phyloP scores from a whole-genome alignment of 2,113 vertebrate genomes.

The Bagarius yarrelli region DNA sequence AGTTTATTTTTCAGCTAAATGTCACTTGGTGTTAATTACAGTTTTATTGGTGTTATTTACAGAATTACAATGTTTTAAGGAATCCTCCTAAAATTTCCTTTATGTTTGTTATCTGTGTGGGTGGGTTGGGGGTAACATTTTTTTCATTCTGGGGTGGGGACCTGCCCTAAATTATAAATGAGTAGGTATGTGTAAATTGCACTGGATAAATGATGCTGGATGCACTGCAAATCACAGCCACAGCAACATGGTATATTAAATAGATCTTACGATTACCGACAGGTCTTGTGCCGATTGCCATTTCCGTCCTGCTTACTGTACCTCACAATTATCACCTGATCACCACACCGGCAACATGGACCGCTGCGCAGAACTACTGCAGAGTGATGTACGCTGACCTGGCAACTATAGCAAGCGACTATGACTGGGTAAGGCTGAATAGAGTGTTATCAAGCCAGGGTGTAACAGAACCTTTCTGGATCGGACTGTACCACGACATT shows the following conservation, averaged over 20 bases:
- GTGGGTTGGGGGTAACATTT: too few species aligned
- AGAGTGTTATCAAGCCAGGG: not conserved
- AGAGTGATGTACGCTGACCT: constrained; percentile 13
- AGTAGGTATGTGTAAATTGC: too few species aligned
- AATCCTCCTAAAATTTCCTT: too few species aligned
- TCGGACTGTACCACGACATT: constrained; percentile 29
- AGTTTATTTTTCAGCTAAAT: too few species aligned
- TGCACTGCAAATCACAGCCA: too few species aligned
- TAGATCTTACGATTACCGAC: not conserved
- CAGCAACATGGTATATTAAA: not conserved
- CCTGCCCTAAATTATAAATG: too few species aligned
- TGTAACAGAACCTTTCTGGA: not conserved
- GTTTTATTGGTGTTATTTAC: too few species aligned
- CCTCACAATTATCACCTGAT: constrained; percentile 13
- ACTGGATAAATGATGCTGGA: too few species aligned
- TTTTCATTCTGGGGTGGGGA: too few species aligned
- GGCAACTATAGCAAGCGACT: not conserved
- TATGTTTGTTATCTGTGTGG: too few species aligned
- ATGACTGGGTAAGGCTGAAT: not conserved
- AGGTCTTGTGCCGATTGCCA: not conserved
- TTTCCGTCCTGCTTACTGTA: not conserved
- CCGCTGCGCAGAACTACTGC: constrained; percentile 19
- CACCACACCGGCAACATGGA: not conserved
- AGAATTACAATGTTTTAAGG: too few species aligned
- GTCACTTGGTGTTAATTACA: too few species aligned